Percentiles rank a stretch among this genome's conserved stretches.
Conservation (phyloP, 2,113 vertebrate genomes). For the Pseudolaguvia tuberculata region DNA sequence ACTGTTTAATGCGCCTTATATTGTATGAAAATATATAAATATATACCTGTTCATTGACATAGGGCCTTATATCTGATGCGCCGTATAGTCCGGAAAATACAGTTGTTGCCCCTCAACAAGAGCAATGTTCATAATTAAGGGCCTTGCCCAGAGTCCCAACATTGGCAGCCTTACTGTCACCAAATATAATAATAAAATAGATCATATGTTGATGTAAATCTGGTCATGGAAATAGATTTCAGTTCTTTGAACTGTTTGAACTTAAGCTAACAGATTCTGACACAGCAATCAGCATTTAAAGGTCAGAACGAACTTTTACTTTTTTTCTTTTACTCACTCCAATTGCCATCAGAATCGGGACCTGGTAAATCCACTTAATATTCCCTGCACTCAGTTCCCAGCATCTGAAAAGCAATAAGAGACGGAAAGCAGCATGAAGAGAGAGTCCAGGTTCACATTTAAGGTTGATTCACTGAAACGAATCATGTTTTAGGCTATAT, state of each 20-base stretch:
- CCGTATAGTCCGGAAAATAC: too few species aligned
- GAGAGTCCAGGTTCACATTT: not conserved
- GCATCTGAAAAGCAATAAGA: conserved; percentile 64
- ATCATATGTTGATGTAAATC: not conserved
- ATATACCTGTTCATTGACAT: too few species aligned
- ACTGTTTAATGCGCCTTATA: too few species aligned
- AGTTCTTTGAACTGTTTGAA: not conserved
- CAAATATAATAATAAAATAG: too few species aligned
- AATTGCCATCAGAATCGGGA: conserved; percentile 80
- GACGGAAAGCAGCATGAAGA: not conserved
- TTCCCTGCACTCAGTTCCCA: conserved; percentile 83
- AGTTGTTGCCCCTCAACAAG: too few species aligned
- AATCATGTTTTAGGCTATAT: not conserved
- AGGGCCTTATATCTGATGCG: too few species aligned
- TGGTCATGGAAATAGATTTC: not conserved
- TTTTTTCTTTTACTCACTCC: conserved; percentile 67
- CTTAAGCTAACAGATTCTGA: not conserved
- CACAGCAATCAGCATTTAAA: not conserved
- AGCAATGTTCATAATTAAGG: too few species aligned
- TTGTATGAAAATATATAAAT: too few species aligned
- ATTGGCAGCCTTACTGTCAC: too few species aligned
- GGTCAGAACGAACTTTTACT: too few species aligned
- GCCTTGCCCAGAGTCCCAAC: too few species aligned
- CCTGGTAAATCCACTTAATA: conserved; percentile 86
- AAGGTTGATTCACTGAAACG: not conserved